Base-by-base conservation (phyloP, 2,113 vertebrate genomes). In the Pycnonotus jocosus region DNA sequence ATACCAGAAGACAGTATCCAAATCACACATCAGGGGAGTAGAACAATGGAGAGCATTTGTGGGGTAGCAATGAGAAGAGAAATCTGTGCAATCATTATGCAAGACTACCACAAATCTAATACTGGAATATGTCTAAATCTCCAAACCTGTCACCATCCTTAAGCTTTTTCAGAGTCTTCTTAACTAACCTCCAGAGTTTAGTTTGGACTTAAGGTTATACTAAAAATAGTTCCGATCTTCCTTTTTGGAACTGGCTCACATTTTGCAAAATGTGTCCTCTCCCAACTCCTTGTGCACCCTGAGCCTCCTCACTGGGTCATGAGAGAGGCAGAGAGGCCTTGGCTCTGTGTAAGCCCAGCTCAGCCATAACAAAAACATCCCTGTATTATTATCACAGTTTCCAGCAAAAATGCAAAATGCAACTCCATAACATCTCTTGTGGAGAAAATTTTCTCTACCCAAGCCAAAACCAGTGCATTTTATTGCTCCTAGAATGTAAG, bases 231-330 rank as follows among this genome's bases (percentile, higher is more conserved):
- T 68, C 14, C 5, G n/a, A 12, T 1, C 11, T 79, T 62, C 11
- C 9, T 58, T 71, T 74, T 22, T 54, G 38, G 10, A 79, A 28
- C 0, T 69, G 50, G 2, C 2, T 78, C 10, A 14, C 0, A 1
- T 58, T 37, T 58, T 23, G 10, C 15, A 77, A 84, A 86, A 83
- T 35, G 3, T 66, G 42, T 15, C 14, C 7, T 3, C 24, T 82
- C 14, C 14, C 2, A n/a, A 0, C 3, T 48, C 3, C 7, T 17
- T 69, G 15, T 65, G 21, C 1, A 15, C 2, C 10, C 4, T 0
- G 3, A 74, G 18, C 11, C 24, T 51, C 5, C 9, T 61, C 1
- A 0, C 1, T 38, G 5, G 6, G 4, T 10, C 10, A 6, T 1
- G 31, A 57, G 18, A 71, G 37, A 1, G n/a, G 5, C 7, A 83